Evolutionary conservation across 2,113 vertebrate species (phyloP), one percentile per base, ranked within the genome.

Genomic region (Recurvirostra avosetta): DNA sequence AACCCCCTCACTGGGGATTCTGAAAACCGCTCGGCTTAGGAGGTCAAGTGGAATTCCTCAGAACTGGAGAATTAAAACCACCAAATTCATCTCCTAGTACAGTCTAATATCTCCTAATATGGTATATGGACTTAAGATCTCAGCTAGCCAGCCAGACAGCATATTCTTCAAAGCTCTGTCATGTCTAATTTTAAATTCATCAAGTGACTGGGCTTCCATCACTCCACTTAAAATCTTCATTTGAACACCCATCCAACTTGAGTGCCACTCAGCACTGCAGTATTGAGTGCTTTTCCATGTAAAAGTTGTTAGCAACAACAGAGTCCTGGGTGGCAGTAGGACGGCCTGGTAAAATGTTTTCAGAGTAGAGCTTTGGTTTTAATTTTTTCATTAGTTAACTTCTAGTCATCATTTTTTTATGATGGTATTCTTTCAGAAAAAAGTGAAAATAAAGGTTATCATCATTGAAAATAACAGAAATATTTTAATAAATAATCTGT

Each of bases 161-260:
- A 79, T 93, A 47, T 82, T 75, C 70, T 68, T 82, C 78, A 96
- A 85, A 94, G 43, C 47, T 62, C 73, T 90, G 77, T 80, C 67
- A 91, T 74, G 15, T 53, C 83, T 94, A 83, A 90, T 90, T 94
- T 92, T 88, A 72, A 72, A 90, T 92, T 77, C 41, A 68, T 81
- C 73, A 67, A 55, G 67, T 79, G 43, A 41, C 61, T 77, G 38
- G n/a, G 22, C 66, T 94, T 92, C 76, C 27, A 77, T 41, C 14
- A 72, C 25, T 91, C 68, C 53, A 80, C 56, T 94, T 88, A 72
- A 86, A 94, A 80, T 84, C 92, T 89, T 94, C 65, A 68, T 75
- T 29, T 20, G 45, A 34, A 68, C 27, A 32, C 22, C 3, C 27
- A 67, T 81, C 43, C 74, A 88, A 53, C 47, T 63, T 38, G 50